phyloP scores from a whole-genome alignment of 2,797 vertebrate species.

The Sternarchorhynchus goeldii region DNA sequence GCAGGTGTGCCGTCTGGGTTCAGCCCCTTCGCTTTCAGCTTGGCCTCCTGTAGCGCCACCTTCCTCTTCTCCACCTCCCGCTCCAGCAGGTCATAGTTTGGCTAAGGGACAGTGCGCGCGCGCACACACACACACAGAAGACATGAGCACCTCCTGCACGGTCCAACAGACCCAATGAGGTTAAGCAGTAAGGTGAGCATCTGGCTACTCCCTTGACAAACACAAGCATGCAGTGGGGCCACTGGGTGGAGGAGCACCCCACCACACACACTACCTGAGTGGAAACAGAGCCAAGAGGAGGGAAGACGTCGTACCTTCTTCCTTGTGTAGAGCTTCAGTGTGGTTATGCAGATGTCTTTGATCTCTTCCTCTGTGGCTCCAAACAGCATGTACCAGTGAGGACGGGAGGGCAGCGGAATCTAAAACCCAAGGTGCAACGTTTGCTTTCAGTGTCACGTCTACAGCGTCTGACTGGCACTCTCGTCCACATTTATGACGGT shows the following conservation, averaged over 20 bases:
- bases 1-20: slow-evolving; percentile 98
- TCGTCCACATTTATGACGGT: too few species aligned
- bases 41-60: slow-evolving; percentile 91
- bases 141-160: neutral
- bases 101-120: slow-evolving; percentile 69
- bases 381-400: slow-evolving; percentile 95
- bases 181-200: too few species aligned
- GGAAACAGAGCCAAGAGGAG: neutral
- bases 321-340: slow-evolving; percentile 91
- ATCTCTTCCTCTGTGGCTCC: slow-evolving; percentile 94
- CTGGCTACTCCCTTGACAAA: too few species aligned
- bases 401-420: slow-evolving; percentile 91
- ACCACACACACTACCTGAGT: too few species aligned
- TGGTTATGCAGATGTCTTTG: slow-evolving; percentile 96
- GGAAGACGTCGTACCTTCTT: slow-evolving; percentile 82
- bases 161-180: neutral
- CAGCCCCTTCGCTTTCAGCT: slow-evolving; percentile 96
- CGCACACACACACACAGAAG: neutral
- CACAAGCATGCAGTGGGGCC: too few species aligned
- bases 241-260: too few species aligned
- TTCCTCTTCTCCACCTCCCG: slow-evolving; percentile 97
- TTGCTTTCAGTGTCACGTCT: neutral
- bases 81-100: slow-evolving; percentile 94
- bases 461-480: too few species aligned
- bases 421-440: slow-evolving; percentile 55